Conservation (phyloP, 2,797 vertebrate species). For the Enteromius mattozi region DNA sequence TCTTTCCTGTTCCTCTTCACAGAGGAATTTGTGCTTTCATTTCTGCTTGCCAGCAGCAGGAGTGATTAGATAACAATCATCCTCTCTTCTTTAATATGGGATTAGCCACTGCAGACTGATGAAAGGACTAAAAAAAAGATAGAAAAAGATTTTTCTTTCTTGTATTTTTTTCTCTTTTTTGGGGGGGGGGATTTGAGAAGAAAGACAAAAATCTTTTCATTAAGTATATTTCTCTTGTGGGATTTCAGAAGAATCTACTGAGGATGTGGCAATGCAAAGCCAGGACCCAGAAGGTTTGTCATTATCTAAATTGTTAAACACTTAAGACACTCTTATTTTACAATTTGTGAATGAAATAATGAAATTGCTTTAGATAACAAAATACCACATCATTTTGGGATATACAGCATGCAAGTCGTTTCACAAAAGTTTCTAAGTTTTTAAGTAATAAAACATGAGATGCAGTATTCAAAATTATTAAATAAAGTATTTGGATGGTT, state of each 20-base stretch:
- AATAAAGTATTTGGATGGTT: neutral
- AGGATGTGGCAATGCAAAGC: conserved; percentile 20
- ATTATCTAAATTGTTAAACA: neutral
- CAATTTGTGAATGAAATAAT: neutral
- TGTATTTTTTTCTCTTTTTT: conserved; percentile 11
- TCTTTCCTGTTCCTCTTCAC: conserved; percentile 41
- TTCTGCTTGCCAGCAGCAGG: conserved; percentile 49
- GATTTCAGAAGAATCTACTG: conserved; percentile 38
- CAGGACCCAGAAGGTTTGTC: conserved; percentile 51
- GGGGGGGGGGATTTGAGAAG: conserved; percentile 16
- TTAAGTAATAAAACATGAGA: neutral
- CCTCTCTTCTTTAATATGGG: conserved; percentile 46
- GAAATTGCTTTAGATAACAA: neutral
- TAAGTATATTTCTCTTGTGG: conserved; percentile 34
- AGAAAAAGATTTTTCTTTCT: conserved; percentile 20
- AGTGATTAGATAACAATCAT: conserved; percentile 61
- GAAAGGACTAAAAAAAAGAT: conserved; percentile 29
- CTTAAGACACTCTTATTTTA: neutral
- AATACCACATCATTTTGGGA: neutral
- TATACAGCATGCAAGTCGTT: neutral
- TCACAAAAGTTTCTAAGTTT: neutral
- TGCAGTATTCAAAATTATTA: neutral
- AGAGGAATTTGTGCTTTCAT: conserved; percentile 54
- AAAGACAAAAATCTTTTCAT: conserved; percentile 39
- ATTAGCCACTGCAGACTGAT: conserved; percentile 50